Conservation (phyloP, 2,797 vertebrate species). For the Eutrigla gurnardus region DNA sequence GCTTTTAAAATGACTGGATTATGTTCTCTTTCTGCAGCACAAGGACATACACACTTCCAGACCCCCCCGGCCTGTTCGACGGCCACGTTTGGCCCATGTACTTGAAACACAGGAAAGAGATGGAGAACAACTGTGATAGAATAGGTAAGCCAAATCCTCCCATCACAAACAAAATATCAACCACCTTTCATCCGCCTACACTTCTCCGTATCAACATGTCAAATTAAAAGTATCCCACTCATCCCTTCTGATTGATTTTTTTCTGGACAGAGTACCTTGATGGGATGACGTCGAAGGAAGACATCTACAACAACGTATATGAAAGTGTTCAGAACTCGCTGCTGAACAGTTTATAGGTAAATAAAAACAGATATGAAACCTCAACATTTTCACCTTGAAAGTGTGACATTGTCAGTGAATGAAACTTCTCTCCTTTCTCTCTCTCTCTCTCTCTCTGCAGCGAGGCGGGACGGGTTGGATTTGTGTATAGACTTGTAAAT, state of each 20-base stretch:
- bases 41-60: slow-evolving; percentile 89
- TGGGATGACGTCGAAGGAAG: slow-evolving; percentile 86
- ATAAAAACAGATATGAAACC: background rate
- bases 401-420: background rate
- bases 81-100: slow-evolving; percentile 99
- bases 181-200: background rate
- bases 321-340: slow-evolving; percentile 89
- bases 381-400: background rate
- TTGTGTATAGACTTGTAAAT: slow-evolving; percentile 91
- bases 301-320: slow-evolving; percentile 86
- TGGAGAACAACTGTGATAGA: slow-evolving; percentile 85
- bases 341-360: slow-evolving; percentile 88
- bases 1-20: slow-evolving; percentile 5
- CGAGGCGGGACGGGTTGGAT: slow-evolving; percentile 53
- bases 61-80: slow-evolving; percentile 92
- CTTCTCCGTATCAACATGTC: background rate
- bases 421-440: slow-evolving; percentile 14
- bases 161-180: background rate
- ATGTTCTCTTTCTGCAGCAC: slow-evolving; percentile 79
- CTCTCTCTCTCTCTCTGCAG: slow-evolving; percentile 66
- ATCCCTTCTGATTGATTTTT: background rate
- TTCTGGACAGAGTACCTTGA: slow-evolving; percentile 87
- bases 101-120: slow-evolving; percentile 90
- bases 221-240: background rate
- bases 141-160: slow-evolving; percentile 80